Evolutionary conservation across 2,888 invertebrate genomes (phyloP).

Genomic region (Andricus curvator): DNA sequence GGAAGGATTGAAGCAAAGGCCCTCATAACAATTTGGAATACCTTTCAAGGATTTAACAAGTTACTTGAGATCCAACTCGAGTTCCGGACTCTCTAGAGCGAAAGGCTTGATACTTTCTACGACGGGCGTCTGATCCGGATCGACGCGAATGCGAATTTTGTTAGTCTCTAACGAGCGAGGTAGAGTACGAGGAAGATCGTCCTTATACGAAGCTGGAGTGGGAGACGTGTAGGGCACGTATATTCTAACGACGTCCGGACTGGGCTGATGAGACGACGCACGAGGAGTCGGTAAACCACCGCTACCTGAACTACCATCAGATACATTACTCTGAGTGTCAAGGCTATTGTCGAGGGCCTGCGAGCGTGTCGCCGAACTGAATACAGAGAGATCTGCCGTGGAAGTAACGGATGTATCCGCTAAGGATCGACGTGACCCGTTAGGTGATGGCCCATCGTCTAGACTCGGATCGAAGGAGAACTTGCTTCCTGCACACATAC

Average conservation of each 20-base stretch:
- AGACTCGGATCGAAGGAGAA: conserved; percentile 83
- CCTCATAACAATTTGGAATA: not conserved
- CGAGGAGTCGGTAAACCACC: conserved; percentile 83
- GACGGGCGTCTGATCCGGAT: conserved; percentile 84
- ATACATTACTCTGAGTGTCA: conserved; percentile 88
- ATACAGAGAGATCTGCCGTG: conserved; percentile 89
- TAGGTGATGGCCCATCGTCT: conserved; percentile 85
- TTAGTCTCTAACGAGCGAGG: conserved; percentile 84
- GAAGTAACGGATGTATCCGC: conserved; percentile 92
- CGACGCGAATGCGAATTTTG: conserved; percentile 87
- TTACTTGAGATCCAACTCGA: conserved; percentile 74
- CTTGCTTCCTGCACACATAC: conserved; percentile 80
- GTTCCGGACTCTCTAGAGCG: conserved; percentile 72
- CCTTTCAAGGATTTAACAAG: not conserved
- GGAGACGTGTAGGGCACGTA: conserved; percentile 87
- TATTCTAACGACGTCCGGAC: conserved; percentile 87
- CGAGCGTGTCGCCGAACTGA: conserved; percentile 86
- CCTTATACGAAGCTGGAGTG: conserved; percentile 81
- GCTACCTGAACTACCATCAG: conserved; percentile 84
- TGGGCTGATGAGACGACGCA: conserved; percentile 84
- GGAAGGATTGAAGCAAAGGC: conserved; percentile 11
- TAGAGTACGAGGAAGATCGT: conserved; percentile 78
- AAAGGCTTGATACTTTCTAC: conserved; percentile 76
- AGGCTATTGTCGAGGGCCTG: conserved; percentile 87
- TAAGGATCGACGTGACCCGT: conserved; percentile 88